These are phyloP conservation scores for Clarias macrocephalus DNA, from an alignment of 2,113 vertebrate species.

Conservation along the genomic window DNA sequence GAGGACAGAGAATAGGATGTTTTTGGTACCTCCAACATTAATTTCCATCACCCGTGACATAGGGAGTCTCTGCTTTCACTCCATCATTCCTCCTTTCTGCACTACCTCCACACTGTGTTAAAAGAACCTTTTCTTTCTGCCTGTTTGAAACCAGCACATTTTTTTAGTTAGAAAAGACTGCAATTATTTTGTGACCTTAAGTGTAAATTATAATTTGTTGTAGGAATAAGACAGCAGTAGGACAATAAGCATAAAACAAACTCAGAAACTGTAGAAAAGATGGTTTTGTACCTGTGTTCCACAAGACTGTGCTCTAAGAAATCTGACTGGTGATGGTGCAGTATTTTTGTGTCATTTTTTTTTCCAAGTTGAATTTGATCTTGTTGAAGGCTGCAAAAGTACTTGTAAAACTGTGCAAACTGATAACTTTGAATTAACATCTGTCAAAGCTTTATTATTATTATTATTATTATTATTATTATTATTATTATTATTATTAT, in stretches of 20 bases:
- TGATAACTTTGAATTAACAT: not conserved
- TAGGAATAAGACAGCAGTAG: slow-evolving; percentile 48
- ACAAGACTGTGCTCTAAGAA: not conserved
- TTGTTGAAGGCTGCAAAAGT: slow-evolving; percentile 34
- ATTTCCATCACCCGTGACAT: slow-evolving; percentile 45
- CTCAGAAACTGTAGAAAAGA: slow-evolving; percentile 9
- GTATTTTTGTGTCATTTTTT: not conserved
- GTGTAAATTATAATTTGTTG: slow-evolving; percentile 39
- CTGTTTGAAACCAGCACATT: not conserved
- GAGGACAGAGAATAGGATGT: slow-evolving; percentile 39
- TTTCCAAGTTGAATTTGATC: slow-evolving; percentile 15
- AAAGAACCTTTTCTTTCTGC: slow-evolving; percentile 9
- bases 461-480: too few species aligned
- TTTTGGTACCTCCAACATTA: slow-evolving; percentile 39
- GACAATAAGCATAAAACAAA: slow-evolving; percentile 48
- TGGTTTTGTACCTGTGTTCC: slow-evolving; percentile 49
- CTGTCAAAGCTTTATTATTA: too few species aligned
- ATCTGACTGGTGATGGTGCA: not conserved
- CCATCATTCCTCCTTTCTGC: slow-evolving; percentile 12
- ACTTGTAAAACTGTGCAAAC: slow-evolving; percentile 37
- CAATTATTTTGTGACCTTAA: slow-evolving; percentile 8
- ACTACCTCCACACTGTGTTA: slow-evolving; percentile 5
- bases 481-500: too few species aligned
- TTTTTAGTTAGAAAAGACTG: slow-evolving; percentile 18
- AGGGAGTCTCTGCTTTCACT: not conserved